Base-by-base conservation (phyloP, 2,888 invertebrate genomes). In the Plagodis pulveraria region DNA sequence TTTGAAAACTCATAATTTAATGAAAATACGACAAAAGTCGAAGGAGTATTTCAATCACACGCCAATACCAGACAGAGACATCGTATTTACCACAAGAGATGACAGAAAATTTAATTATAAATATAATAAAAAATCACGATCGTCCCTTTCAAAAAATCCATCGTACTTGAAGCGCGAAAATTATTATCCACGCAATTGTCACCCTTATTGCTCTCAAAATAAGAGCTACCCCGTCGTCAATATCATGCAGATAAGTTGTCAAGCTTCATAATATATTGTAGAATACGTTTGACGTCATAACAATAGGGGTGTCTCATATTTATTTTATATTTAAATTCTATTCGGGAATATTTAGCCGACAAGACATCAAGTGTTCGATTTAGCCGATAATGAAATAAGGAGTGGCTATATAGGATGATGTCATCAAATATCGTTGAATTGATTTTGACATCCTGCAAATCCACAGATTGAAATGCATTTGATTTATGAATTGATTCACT, bases 81-180 rank as follows among this genome's bases (percentile, higher is more conserved):
- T 78, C 80, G 80, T 78, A 77, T 80, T 80, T 82, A 77, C 78
- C 77, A 80, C 84, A 85, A 84, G 83, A 86, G 86, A 87, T 91
- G 91, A 89, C 91, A 90, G 89, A 84, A 81, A 88, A 90, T 91
- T 92, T 91, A 92, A 92, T 92, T 92, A 91, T 89, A 89, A 69
- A 90, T 88, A 91, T 91, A 89, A 89, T 90, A 91, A 88, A 88
- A 80, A 88, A 84, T 78, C 84, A 82, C 83, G 81, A 83, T 74
- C 87, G 88, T 86, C 91, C 90, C 89, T 87, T 86, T 81, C 80
- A 76, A 76, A 81, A 60, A 80, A 80, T 77, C 77, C 75, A 73
- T 78, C 73, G 73, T 71, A 66, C 67, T 65, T 63, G 58, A 56
- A 56, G 50, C 60, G 62, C 42, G 56, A 62, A 60, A 56, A 66